phyloP scores from a whole-genome alignment of 2,888 invertebrate species.

The Exocentrus adspersus region DNA sequence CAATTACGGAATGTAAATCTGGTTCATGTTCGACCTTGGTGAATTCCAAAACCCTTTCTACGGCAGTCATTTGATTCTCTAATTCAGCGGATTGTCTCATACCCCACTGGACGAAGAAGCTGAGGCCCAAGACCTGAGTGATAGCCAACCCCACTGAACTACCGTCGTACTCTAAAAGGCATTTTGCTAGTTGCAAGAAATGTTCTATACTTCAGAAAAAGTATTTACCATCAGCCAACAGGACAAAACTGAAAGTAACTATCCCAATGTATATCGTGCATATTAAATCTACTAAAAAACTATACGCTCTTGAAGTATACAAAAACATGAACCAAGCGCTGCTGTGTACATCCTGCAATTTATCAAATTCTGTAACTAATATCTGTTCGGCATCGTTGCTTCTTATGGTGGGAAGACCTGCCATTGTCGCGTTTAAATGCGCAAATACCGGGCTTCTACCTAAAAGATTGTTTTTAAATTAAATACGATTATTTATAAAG shows the following conservation, averaged over 20 bases:
- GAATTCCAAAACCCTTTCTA: conserved; percentile 75
- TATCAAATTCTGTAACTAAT: conserved; percentile 70
- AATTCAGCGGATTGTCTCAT: conserved; percentile 76
- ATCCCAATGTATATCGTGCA: conserved; percentile 73
- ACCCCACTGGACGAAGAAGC: conserved; percentile 71
- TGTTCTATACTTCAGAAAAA: background rate
- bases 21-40: conserved; percentile 65
- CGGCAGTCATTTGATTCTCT: conserved; percentile 72
- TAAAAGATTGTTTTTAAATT: conserved; percentile 52
- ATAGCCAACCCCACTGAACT: conserved; percentile 67
- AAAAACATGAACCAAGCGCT: conserved; percentile 80
- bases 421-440: conserved; percentile 76
- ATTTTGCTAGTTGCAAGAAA: too few relatives aligned
- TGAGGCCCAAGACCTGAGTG: conserved; percentile 66
- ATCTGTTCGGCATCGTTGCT: conserved; percentile 71
- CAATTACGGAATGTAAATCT: conserved; percentile 53
- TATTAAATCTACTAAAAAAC: conserved; percentile 76
- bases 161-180: conserved; percentile 51
- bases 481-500: too few relatives aligned
- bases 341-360: conserved; percentile 71
- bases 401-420: conserved; percentile 79
- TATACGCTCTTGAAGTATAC: conserved; percentile 73
- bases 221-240: conserved; percentile 59
- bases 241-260: conserved; percentile 73
- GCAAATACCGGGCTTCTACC: conserved; percentile 81